Percentiles rank a stretch among this genome's conserved stretches.
These are phyloP conservation scores for Merluccius polli DNA, from an alignment of 2,797 vertebrate species.

Conservation along the genomic window DNA sequence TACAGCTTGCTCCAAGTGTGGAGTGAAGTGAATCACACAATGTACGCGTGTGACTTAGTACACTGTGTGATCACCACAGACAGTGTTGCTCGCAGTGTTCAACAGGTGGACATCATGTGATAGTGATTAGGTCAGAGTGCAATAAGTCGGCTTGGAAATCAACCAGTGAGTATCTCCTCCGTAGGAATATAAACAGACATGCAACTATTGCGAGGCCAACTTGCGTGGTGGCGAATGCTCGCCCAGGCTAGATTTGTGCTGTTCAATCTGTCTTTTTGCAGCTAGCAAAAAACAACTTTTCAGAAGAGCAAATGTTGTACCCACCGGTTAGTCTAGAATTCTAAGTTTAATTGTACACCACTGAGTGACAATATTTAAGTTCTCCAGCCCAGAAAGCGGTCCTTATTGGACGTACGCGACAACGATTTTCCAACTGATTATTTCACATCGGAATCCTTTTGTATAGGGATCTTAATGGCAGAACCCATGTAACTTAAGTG, in stretches of 20 bases:
- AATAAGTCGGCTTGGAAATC: neutral
- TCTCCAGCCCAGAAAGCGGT: neutral
- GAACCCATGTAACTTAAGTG: neutral
- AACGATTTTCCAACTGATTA: neutral
- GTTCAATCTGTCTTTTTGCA: neutral
- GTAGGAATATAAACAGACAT: neutral
- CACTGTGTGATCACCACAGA: neutral
- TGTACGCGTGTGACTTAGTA: neutral
- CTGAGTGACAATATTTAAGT: neutral
- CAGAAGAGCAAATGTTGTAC: neutral
- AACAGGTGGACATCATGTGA: constrained; percentile 21
- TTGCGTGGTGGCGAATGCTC: neutral
- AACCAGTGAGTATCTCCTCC: neutral
- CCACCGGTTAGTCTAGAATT: neutral
- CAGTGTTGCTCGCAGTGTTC: neutral
- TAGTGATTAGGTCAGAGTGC: constrained; percentile 23
- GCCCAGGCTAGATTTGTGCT: neutral
- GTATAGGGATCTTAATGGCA: neutral
- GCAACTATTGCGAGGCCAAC: neutral
- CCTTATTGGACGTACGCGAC: too few relatives aligned
- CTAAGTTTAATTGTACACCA: neutral
- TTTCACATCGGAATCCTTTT: neutral
- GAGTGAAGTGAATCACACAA: neutral
- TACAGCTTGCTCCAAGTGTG: neutral
- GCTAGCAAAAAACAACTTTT: neutral